These are phyloP conservation scores for Sporophila hypoxantha DNA, from an alignment of 2,113 vertebrate species.

Conservation along the genomic window DNA sequence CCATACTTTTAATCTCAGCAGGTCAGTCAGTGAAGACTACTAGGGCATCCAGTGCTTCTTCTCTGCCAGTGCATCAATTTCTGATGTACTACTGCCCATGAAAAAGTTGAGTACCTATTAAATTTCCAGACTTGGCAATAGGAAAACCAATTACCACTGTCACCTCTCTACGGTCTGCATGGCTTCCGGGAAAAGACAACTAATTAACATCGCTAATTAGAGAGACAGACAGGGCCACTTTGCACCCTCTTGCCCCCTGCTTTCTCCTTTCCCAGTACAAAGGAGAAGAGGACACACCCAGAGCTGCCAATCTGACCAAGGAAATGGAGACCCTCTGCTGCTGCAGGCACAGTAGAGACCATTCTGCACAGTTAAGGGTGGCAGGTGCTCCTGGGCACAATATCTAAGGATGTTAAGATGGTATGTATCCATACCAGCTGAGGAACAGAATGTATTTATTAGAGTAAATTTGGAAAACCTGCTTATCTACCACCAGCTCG, in stretches of 20 bases:
- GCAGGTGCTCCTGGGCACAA: background rate
- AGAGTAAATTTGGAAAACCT: background rate
- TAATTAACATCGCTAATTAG: background rate
- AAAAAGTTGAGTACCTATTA: background rate
- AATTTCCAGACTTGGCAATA: background rate
- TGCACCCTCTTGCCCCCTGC: background rate
- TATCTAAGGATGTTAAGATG: background rate
- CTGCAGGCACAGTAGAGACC: background rate
- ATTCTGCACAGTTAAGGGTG: background rate
- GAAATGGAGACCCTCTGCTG: background rate
- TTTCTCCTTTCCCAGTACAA: background rate
- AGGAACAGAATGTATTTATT: background rate
- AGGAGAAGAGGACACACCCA: background rate
- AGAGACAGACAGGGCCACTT: background rate
- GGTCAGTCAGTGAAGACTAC: background rate
- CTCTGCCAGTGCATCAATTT: background rate
- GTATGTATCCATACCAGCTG: background rate
- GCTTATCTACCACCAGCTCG: background rate
- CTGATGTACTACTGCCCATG: background rate
- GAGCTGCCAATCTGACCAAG: background rate
- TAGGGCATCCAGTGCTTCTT: background rate
- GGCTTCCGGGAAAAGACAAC: background rate
- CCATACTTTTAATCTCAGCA: background rate
- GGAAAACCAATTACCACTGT: background rate
- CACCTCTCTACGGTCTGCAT: background rate